These are phyloP conservation scores for Minunthozetes semirufus DNA, from an alignment of 2,888 invertebrate genomes.

Conservation along the genomic window DNA sequence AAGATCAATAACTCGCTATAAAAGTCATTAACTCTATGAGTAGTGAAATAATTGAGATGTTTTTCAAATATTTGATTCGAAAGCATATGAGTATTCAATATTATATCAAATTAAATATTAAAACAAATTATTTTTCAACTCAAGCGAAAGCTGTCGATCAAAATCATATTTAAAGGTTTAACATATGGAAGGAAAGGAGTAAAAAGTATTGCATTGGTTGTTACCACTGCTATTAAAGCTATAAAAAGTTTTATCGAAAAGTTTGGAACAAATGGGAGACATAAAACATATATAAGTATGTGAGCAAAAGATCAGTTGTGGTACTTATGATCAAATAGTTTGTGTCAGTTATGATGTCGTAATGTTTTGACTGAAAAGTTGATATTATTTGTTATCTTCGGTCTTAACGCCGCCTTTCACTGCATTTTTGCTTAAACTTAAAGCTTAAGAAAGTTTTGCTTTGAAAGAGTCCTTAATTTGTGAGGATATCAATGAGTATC, in stretches of 20 bases:
- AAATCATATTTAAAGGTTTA: too few species aligned
- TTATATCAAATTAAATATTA: too few species aligned
- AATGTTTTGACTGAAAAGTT: not conserved
- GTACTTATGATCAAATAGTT: not conserved
- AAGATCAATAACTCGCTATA: too few species aligned
- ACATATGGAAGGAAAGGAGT: too few species aligned
- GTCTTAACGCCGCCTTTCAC: not conserved
- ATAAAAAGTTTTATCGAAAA: not conserved
- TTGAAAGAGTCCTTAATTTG: not conserved
- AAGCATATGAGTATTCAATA: too few species aligned
- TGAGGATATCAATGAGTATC: not conserved
- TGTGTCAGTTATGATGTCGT: not conserved
- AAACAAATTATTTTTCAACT: too few species aligned
- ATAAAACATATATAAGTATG: not conserved
- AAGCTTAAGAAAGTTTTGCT: not conserved
- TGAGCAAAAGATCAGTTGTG: not conserved
- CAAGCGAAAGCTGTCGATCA: too few species aligned
- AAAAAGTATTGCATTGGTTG: too few species aligned
- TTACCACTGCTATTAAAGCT: too few species aligned
- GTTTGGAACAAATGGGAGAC: not conserved
- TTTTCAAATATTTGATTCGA: too few species aligned
- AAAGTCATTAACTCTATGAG: too few species aligned
- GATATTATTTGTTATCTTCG: not conserved
- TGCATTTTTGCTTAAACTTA: not conserved
- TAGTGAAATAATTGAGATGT: too few species aligned